Evolutionary conservation across 2,888 invertebrate genomes (phyloP).

Genomic region (Cantharis nigra): DNA sequence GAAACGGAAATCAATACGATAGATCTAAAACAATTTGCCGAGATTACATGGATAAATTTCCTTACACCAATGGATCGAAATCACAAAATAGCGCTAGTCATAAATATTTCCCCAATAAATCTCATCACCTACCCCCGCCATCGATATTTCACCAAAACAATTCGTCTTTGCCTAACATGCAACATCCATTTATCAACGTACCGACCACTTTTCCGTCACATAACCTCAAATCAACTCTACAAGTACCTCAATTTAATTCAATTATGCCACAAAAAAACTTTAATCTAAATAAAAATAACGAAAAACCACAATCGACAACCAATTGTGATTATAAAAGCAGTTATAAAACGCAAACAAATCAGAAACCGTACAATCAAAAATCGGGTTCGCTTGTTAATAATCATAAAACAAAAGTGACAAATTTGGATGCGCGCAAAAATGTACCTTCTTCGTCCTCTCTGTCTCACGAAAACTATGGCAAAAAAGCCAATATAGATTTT

Average conservation of each 20-base stretch:
- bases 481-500: constrained; percentile 9
- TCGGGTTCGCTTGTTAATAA: constrained; percentile 29
- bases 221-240: constrained; percentile 40
- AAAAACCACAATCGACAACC: constrained; percentile 1
- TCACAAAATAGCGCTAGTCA: constrained; percentile 10
- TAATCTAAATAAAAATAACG: constrained; percentile 57
- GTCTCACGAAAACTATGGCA: constrained; percentile 5
- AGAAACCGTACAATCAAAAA: constrained; percentile 22
- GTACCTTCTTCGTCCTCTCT: neutral
- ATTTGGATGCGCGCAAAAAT: neutral
- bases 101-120: constrained; percentile 17
- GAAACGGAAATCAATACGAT: constrained; percentile 39
- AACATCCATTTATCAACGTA: constrained; percentile 40
- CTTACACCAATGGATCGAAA: constrained; percentile 2
- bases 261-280: constrained; percentile 53
- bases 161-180: constrained; percentile 16
- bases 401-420: constrained; percentile 23
- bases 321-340: constrained; percentile 11
- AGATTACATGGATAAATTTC: constrained; percentile 31
- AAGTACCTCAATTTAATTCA: constrained; percentile 47
- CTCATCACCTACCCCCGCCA: constrained; percentile 26
- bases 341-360: constrained; percentile 1
- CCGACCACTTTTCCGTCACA: constrained; percentile 40
- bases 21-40: constrained; percentile 36
- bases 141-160: constrained; percentile 38